Percentiles rank a stretch among this genome's conserved stretches.
phyloP scores from a whole-genome alignment of 2,113 vertebrate species.

The Canis aureus region DNA sequence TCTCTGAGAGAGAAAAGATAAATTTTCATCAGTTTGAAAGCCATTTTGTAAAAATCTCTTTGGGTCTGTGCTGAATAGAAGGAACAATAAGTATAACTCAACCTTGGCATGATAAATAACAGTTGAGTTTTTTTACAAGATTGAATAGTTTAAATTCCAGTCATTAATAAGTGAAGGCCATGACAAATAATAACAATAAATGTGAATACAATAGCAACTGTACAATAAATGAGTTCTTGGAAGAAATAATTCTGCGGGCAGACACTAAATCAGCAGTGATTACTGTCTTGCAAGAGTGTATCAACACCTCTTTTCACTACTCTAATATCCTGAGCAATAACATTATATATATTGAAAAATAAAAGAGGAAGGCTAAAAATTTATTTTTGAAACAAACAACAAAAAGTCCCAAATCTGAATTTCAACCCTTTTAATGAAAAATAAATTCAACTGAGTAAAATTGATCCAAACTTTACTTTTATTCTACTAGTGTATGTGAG shows the following conservation, averaged over 20 bases:
- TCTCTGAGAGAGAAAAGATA: neutral
- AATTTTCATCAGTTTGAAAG: neutral
- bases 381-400: neutral
- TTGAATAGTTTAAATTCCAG: neutral
- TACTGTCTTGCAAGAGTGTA: neutral
- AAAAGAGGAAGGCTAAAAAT: neutral
- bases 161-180: neutral
- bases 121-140: neutral
- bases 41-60: neutral
- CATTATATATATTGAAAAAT: neutral
- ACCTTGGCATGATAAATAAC: neutral
- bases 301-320: neutral
- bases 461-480: neutral
- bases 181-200: constrained; percentile 13
- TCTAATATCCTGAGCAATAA: neutral
- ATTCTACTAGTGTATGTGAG: neutral
- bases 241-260: neutral
- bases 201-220: neutral
- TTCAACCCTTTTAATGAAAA: neutral
- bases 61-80: neutral
- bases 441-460: neutral
- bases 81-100: neutral
- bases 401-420: neutral
- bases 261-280: neutral
- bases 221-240: neutral